Base-by-base conservation (phyloP, 92 coral and sea anemone species). In the Porites lobata region DNA sequence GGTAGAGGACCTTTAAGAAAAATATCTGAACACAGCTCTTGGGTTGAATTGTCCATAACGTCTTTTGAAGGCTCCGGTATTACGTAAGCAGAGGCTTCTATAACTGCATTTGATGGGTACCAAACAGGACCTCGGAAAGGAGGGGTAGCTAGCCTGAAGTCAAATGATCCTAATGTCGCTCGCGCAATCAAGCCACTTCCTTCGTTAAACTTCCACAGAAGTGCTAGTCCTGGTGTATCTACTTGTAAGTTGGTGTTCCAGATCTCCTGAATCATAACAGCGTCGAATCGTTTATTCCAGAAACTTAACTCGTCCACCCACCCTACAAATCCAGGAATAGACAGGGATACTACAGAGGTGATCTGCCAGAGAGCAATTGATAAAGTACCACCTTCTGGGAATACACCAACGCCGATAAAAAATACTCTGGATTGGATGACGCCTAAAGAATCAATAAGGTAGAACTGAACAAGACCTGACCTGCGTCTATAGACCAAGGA, bases 281-380 rank as follows among this genome's bases (percentile, higher is more conserved):
- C 80, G 72, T 97, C 99, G 69, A 97, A 92, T 32, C 98, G 93
- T 86, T 91, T 95, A 82, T 97, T 97, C 99, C 98, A 97, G 78
- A 97, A 84, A 20, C 92, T 85, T 17, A 97, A 81, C 84, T 97
- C 99, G 72, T 97, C 99, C 22, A 97, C 72, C 99, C 99, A 95
- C 7, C 99, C 99, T 20, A 96, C 93, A 83, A 97, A 97, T 17
- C 99, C 98, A 32, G 98, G 95, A 14, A 94, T 76, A 54, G 89
- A 87, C 19, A 94, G 21, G 8, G 87, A 78, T 4, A 87, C 83
- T 54, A 81, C 86, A 9, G 47, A 38, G 47, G 98, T 93, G 9
- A 96, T 93, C 83, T 92, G 95, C 98, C 98, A 97, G 50, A 97
- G 85, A 6, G 97, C 99, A 56, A 97, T 87, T 66, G 96, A 98